Evolutionary conservation across 2,113 vertebrate genomes (phyloP).

Genomic region (Hippocampus barbouri): DNA sequence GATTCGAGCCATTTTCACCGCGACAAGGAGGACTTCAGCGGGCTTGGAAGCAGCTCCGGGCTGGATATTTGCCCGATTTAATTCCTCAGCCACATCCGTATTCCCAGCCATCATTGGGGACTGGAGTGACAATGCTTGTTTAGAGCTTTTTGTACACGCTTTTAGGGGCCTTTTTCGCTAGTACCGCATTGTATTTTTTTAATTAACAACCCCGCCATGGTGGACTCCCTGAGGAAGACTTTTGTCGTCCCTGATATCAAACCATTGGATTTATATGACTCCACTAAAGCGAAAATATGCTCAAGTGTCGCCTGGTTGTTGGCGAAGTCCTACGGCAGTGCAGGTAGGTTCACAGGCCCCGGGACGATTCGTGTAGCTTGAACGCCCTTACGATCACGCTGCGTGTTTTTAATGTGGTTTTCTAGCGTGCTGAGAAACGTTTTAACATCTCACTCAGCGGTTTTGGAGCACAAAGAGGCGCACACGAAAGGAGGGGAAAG

Average conservation of each 20-base stretch:
- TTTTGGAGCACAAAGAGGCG: slow-evolving; percentile 71
- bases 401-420: slow-evolving; percentile 26
- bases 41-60: slow-evolving; percentile 38
- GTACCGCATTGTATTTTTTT: slow-evolving; percentile 23
- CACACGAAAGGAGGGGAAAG: slow-evolving; percentile 40
- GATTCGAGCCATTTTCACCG: slow-evolving; percentile 9
- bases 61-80: slow-evolving; percentile 54
- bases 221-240: slow-evolving; percentile 84
- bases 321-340: slow-evolving; percentile 81
- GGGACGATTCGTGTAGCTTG: neutral
- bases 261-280: slow-evolving; percentile 86
- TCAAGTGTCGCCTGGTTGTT: slow-evolving; percentile 87
- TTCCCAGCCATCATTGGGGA: slow-evolving; percentile 57
- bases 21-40: slow-evolving; percentile 30
- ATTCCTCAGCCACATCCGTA: slow-evolving; percentile 57
- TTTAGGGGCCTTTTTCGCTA: slow-evolving; percentile 5
- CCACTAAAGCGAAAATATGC: slow-evolving; percentile 81
- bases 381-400: slow-evolving; percentile 16
- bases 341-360: slow-evolving; percentile 73
- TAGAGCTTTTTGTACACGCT: slow-evolving; percentile 43
- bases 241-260: slow-evolving; percentile 87
- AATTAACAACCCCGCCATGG: slow-evolving; percentile 71
- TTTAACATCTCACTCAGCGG: slow-evolving; percentile 61
- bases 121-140: slow-evolving; percentile 58
- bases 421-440: slow-evolving; percentile 28